These are phyloP conservation scores for Sorex maritimensis DNA, from an alignment of 2,797 vertebrate genomes.

Conservation along the genomic window DNA sequence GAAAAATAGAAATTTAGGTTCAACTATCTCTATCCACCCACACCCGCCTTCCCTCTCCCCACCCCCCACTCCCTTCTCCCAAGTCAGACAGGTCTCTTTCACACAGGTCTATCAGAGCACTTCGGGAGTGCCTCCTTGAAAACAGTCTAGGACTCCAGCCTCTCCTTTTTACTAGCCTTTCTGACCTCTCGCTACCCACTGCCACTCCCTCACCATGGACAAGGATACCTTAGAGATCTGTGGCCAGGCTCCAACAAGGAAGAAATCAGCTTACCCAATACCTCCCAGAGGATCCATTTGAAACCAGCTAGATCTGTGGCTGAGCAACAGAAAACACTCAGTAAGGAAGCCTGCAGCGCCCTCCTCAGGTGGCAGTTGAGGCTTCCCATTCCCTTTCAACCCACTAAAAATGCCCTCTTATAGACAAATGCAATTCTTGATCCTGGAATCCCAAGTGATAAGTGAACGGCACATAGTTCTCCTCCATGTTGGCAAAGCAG, in stretches of 20 bases:
- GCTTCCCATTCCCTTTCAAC: constrained; percentile 13
- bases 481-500: constrained; percentile 6
- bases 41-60: too few relatives aligned
- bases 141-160: constrained; percentile 33
- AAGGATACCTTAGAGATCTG: constrained; percentile 73
- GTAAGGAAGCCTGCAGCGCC: constrained; percentile 66
- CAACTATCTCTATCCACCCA: background rate
- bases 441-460: constrained; percentile 53
- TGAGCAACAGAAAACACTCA: constrained; percentile 65
- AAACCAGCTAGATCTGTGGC: constrained; percentile 74
- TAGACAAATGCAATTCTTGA: constrained; percentile 51
- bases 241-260: constrained; percentile 76
- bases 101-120: constrained; percentile 25
- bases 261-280: constrained; percentile 75
- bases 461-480: constrained; percentile 54
- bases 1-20: constrained; percentile 67
- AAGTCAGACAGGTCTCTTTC: constrained; percentile 46
- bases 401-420: constrained; percentile 48
- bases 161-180: constrained; percentile 64
- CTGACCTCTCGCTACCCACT: constrained; percentile 53
- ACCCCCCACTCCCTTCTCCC: background rate
- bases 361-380: constrained; percentile 70
- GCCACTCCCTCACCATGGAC: constrained; percentile 63
- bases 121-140: constrained; percentile 48
- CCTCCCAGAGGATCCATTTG: constrained; percentile 76